A percentile compares a stretch with the other conserved stretches of the same genome.
phyloP scores from a whole-genome alignment of 1,140 invertebrate species.

The Heliconius eleuchia region DNA sequence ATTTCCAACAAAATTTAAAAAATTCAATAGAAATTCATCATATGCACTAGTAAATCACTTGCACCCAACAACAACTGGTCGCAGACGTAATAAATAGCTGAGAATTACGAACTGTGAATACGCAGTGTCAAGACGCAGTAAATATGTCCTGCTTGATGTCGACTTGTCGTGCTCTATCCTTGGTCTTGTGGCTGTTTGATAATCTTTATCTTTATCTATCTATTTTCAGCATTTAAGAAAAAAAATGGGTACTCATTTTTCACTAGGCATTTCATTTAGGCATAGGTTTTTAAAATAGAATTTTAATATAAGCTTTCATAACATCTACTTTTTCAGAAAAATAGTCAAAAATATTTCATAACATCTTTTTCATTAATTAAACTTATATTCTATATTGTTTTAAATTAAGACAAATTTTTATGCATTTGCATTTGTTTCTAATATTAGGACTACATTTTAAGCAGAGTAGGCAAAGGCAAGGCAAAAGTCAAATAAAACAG shows the following conservation, averaged over 20 bases:
- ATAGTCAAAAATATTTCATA: too few species aligned
- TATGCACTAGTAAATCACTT: slow-evolving; percentile 15
- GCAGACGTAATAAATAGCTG: slow-evolving; percentile 41
- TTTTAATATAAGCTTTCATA: too few species aligned
- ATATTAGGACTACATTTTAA: too few species aligned
- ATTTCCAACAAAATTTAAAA: neutral
- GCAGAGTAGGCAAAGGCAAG: too few species aligned
- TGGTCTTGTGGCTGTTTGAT: slow-evolving; percentile 33
- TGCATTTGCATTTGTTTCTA: too few species aligned
- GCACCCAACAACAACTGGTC: slow-evolving; percentile 26
- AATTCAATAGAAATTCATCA: neutral
- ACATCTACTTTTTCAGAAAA: too few species aligned
- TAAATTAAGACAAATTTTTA: too few species aligned
- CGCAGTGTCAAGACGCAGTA: slow-evolving; percentile 16
- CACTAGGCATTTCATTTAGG: too few species aligned
- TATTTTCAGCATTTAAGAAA: neutral
- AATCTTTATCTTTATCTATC: slow-evolving; percentile 11
- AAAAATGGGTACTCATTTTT: neutral
- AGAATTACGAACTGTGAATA: slow-evolving; percentile 38
- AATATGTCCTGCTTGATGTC: slow-evolving; percentile 35
- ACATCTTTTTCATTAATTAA: too few species aligned
- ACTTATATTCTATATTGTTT: too few species aligned
- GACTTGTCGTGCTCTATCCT: slow-evolving; percentile 30
- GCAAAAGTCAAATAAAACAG: too few species aligned
- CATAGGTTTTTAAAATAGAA: too few species aligned